Evolutionary conservation across 2,797 vertebrate genomes (phyloP).

Genomic region (Avahi laniger): DNA sequence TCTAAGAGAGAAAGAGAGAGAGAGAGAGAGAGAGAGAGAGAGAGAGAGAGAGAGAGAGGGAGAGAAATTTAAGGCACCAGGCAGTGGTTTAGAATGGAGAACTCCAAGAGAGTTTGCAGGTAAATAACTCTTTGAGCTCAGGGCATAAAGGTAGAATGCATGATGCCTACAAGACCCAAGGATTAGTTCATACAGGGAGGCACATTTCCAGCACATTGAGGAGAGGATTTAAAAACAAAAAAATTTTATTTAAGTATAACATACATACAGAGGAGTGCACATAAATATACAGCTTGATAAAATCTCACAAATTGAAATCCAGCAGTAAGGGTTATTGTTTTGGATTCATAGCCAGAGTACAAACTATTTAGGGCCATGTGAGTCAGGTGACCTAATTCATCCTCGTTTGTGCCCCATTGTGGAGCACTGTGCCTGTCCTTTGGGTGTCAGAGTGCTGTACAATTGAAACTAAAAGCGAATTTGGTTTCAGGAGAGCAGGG

Average conservation of each 20-base stretch:
- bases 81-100: neutral
- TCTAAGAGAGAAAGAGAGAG: neutral
- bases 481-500: neutral
- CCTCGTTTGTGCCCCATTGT: neutral
- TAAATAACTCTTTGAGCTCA: constrained; percentile 30
- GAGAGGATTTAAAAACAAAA: neutral
- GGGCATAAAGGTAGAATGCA: neutral
- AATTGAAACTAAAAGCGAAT: constrained; percentile 28
- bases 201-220: neutral
- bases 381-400: constrained; percentile 7
- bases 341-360: neutral
- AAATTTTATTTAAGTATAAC: neutral
- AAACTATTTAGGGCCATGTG: neutral
- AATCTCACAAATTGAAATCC: neutral
- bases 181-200: constrained; percentile 26
- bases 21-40: no score
- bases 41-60: no score
- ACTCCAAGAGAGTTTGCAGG: neutral
- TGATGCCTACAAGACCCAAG: neutral
- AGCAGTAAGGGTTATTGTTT: neutral
- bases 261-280: neutral
- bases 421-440: neutral
- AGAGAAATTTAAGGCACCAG: neutral
- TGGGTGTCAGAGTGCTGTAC: neutral
- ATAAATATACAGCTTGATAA: neutral